Base-by-base conservation (phyloP, 1,140 invertebrate species). In the Stegodyphus mimosarum region DNA sequence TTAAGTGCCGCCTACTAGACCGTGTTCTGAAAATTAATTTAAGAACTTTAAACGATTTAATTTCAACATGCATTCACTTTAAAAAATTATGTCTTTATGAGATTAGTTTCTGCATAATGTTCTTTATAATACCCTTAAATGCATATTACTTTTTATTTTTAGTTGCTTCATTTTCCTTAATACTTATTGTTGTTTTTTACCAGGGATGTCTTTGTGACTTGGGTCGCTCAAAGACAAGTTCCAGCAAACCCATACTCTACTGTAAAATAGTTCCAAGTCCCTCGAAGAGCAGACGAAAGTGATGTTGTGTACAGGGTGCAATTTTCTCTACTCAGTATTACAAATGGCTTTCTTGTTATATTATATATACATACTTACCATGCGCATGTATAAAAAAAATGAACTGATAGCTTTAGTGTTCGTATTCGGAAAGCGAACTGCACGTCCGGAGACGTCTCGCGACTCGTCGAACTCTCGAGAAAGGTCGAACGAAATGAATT, bases 121-220 rank as follows among this genome's bases (percentile, higher is more conserved):
- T 67, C 17, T n/a, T 5, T 18, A 2, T 67, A 67, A 9, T 15
- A 9, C 6, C 18, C 66, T n/a, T 67, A 67, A 7, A 18, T 67
- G 66, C 17, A n/a, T 67, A 7, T 18, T 67, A 33, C 33, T 33
- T 33, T 33, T 33, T 33, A 33, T 33, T 33, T 3, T 33, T 33
- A 33, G 33, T 33, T 33, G 33, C 33, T 6, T 76, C 5, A 75
- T 13, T 17, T 66, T 48, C 7, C 0, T 18, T 64, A 9, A 15
- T 48, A 18, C 17, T 15, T 7, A 48, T 60, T 83, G 69, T 79
- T 81, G 88, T 80, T 83, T 51, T 88, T 87, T 93, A 93, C 64
- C 92, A 96, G 95, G 91, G 95, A 97, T 91, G 95, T 97, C 67
- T 97, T 96, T 92, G 95, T 94, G 88, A 95, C 94, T 52, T 97